A percentile compares a stretch with the other conserved stretches of the same genome.
phyloP scores from a whole-genome alignment of 2,797 vertebrate species.

The Alosa sapidissima region DNA sequence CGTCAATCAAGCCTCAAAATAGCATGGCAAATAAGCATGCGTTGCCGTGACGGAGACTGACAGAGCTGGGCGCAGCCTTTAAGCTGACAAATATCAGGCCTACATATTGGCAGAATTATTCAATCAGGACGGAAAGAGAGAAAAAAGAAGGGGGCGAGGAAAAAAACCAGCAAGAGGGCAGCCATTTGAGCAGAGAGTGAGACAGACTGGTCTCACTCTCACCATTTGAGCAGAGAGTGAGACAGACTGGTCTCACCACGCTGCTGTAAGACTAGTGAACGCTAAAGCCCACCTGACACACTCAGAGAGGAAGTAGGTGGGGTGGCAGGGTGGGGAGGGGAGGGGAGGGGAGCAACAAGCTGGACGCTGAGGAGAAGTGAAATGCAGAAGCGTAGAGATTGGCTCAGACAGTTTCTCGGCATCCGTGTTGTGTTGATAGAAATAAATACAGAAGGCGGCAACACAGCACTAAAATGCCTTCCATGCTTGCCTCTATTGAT shows the following conservation, averaged over 20 bases:
- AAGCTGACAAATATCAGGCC: constrained; percentile 77
- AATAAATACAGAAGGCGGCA: constrained; percentile 30
- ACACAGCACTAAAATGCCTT: constrained; percentile 44
- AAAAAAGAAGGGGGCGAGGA: neutral
- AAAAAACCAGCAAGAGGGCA: neutral
- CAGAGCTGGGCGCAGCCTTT: constrained; percentile 69
- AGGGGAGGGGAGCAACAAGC: neutral
- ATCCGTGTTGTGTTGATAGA: neutral
- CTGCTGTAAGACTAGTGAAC: neutral
- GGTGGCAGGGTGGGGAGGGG: constrained; percentile 27
- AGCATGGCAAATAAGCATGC: constrained; percentile 88
- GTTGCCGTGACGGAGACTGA: constrained; percentile 80
- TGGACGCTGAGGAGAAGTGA: neutral
- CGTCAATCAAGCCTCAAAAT: constrained; percentile 93
- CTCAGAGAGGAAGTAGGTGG: neutral
- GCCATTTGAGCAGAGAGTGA: neutral
- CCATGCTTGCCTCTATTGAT: constrained; percentile 60
- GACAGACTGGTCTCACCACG: neutral
- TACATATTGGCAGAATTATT: constrained; percentile 64
- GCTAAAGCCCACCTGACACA: neutral
- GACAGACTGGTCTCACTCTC: no score
- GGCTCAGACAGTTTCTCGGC: constrained; percentile 25
- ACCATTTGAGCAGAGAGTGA: neutral
- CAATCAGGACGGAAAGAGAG: constrained; percentile 53
- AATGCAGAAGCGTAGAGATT: constrained; percentile 11